These are phyloP conservation scores for Chromis chromis DNA, from an alignment of 2,797 vertebrate species.

Conservation along the genomic window DNA sequence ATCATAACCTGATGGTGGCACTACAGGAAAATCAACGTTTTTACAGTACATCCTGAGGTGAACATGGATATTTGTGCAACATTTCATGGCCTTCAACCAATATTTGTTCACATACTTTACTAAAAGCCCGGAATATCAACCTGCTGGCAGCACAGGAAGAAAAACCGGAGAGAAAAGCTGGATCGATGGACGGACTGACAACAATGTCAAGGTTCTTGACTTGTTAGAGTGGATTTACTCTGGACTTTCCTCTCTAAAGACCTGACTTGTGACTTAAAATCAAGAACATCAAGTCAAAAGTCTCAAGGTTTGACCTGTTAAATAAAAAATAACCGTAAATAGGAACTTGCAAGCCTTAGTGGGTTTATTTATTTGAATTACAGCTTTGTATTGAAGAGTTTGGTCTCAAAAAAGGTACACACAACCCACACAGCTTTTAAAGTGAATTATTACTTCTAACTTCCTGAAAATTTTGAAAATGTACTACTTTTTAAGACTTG, in stretches of 20 bases:
- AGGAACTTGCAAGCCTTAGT: neutral
- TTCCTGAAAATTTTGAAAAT: neutral
- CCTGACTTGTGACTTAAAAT: neutral
- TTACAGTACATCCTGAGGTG: no score
- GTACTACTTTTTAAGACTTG: neutral
- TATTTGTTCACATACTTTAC: neutral
- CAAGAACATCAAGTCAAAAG: neutral
- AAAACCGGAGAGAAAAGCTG: neutral
- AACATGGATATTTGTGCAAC: no score
- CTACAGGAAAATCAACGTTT: no score
- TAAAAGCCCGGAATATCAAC: neutral
- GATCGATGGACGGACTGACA: neutral
- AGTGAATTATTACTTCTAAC: neutral
- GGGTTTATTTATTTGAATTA: neutral
- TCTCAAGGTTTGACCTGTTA: neutral
- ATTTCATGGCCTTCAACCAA: neutral
- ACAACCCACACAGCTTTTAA: constrained; percentile 2
- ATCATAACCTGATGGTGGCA: no score
- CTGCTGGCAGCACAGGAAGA: neutral
- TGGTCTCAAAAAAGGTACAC: neutral
- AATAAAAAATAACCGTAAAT: neutral
- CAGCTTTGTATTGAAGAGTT: neutral
- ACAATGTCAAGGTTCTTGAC: neutral
- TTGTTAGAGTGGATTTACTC: neutral
- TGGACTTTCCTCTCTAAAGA: neutral